phyloP scores from a whole-genome alignment of 2,797 vertebrate species.

The Gastrophryne carolinensis region DNA sequence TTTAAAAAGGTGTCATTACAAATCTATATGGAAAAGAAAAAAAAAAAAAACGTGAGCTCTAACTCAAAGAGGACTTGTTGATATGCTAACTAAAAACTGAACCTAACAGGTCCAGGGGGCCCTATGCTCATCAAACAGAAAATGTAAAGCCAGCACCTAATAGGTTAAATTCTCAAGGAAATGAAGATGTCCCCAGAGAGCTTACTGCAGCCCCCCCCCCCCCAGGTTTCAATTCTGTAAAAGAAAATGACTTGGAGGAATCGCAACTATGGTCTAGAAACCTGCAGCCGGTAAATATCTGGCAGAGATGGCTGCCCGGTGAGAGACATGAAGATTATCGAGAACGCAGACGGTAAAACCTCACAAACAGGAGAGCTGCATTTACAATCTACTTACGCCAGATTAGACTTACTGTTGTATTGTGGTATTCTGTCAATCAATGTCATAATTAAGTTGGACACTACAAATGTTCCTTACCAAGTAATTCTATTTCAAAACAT shows the following conservation, averaged over 20 bases:
- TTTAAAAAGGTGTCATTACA: too few relatives aligned
- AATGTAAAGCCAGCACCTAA: neutral
- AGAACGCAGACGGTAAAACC: neutral
- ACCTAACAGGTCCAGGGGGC: too few relatives aligned
- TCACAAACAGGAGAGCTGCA: neutral
- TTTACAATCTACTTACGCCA: neutral
- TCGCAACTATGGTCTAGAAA: neutral
- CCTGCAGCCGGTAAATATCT: neutral
- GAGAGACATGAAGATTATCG: neutral
- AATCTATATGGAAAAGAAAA: too few relatives aligned
- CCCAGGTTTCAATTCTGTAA: slow-evolving; percentile 43
- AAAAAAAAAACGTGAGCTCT: too few relatives aligned
- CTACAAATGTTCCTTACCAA: neutral
- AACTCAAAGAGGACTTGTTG: too few relatives aligned
- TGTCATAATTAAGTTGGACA: neutral
- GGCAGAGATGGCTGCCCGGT: neutral
- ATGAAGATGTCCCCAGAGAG: slow-evolving; percentile 3
- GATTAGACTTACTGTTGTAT: neutral
- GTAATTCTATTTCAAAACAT: neutral
- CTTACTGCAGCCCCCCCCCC: neutral
- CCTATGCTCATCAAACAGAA: neutral
- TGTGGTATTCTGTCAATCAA: neutral
- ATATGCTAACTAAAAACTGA: too few relatives aligned
- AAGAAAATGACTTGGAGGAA: slow-evolving; percentile 4
- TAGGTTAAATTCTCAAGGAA: slow-evolving; percentile 6